A percentile compares a stretch with the other conserved stretches of the same genome.
phyloP scores from a whole-genome alignment of 1,140 invertebrate genomes.

The Drosophila cardini region DNA sequence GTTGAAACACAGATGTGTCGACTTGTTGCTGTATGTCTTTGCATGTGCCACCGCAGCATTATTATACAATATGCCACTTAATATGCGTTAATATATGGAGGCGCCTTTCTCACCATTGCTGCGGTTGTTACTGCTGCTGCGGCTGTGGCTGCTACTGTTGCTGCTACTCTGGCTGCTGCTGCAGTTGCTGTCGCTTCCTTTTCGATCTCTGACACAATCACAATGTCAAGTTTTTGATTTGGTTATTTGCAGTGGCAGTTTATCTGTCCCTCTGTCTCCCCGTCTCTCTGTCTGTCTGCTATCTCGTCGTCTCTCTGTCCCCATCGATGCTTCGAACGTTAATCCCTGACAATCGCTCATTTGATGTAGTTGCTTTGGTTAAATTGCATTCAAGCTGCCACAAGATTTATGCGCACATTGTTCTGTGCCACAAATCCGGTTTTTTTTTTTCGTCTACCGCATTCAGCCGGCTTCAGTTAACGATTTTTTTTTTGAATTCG shows the following conservation, averaged over 20 bases:
- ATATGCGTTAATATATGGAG: slow-evolving; percentile 54
- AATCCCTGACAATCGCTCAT: slow-evolving; percentile 76
- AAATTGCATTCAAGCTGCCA: slow-evolving; percentile 75
- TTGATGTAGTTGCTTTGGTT: slow-evolving; percentile 41
- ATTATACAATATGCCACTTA: slow-evolving; percentile 52
- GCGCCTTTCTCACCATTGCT: slow-evolving; percentile 39
- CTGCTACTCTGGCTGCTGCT: slow-evolving; percentile 52
- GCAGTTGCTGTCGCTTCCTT: slow-evolving; percentile 55
- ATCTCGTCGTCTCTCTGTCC: too few relatives aligned
- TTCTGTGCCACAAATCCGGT: slow-evolving; percentile 80
- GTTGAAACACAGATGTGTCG: slow-evolving; percentile 32
- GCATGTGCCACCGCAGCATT: slow-evolving; percentile 19
- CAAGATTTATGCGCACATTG: slow-evolving; percentile 80
- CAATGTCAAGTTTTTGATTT: slow-evolving; percentile 81
- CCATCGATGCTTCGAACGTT: slow-evolving; percentile 15
- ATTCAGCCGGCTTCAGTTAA: slow-evolving; percentile 33
- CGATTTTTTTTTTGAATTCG: slow-evolving; percentile 36
- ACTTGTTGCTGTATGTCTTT: slow-evolving; percentile 33
- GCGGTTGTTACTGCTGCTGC: slow-evolving; percentile 1
- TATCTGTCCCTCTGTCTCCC: slow-evolving; percentile 39
- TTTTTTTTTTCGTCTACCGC: slow-evolving; percentile 37
- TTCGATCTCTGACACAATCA: slow-evolving; percentile 37
- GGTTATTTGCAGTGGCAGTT: slow-evolving; percentile 50
- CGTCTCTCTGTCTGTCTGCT: slow-evolving; percentile 10
- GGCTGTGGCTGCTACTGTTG: slow-evolving; percentile 53